These are phyloP conservation scores for Malurus splendens DNA, from an alignment of 2,797 vertebrate species.

Conservation along the genomic window DNA sequence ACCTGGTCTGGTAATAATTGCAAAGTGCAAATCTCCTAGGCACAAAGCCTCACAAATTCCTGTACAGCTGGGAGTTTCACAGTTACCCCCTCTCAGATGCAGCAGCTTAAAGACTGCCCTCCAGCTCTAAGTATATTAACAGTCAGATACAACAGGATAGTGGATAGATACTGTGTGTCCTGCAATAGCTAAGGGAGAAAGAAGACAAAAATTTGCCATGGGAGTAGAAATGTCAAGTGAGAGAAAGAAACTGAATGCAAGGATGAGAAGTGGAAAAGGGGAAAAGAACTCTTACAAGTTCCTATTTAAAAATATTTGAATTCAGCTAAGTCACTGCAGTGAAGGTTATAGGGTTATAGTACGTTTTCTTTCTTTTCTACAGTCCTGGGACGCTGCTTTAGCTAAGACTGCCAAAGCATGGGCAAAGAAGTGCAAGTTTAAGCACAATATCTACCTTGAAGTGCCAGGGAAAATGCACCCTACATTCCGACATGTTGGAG, in stretches of 20 bases:
- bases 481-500: conserved; percentile 69
- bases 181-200: neutral
- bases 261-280: neutral
- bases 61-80: neutral
- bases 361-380: conserved; percentile 6
- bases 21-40: neutral
- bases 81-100: neutral
- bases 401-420: conserved; percentile 76
- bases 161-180: fast-evolving
- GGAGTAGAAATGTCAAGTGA: neutral
- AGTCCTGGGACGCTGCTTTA: conserved; percentile 83
- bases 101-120: neutral
- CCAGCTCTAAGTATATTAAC: neutral
- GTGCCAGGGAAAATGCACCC: conserved; percentile 59
- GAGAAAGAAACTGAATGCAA: neutral
- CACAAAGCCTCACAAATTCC: neutral
- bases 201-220: neutral
- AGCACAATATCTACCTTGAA: conserved; percentile 66
- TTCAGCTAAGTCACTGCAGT: neutral
- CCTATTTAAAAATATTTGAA: neutral
- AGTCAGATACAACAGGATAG: neutral
- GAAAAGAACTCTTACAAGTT: neutral
- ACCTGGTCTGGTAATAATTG: neutral
- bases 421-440: conserved; percentile 70
- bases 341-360: neutral